Percentiles rank a stretch among this genome's conserved stretches.
These are phyloP conservation scores for Anguilla japonica DNA, from an alignment of 2,113 vertebrate species.

Conservation along the genomic window DNA sequence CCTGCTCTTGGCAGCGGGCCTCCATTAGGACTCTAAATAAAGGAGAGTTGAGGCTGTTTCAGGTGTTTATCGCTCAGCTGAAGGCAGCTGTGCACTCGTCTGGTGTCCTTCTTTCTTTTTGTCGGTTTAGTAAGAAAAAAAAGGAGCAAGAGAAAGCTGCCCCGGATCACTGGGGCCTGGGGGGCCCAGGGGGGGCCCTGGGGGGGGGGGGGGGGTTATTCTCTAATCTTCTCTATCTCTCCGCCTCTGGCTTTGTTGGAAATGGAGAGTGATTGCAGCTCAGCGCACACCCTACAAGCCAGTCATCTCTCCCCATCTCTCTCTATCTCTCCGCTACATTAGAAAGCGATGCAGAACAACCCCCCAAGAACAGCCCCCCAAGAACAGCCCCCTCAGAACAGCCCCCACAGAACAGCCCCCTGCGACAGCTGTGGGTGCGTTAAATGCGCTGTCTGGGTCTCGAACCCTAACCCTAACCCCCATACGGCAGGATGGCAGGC, in stretches of 20 bases:
- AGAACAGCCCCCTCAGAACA: no score
- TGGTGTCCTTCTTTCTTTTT: constrained; percentile 38
- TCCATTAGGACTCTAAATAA: constrained; percentile 69
- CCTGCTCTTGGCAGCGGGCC: constrained; percentile 70
- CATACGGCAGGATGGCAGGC: not conserved
- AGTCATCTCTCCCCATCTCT: no score
- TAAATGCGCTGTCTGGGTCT: not conserved
- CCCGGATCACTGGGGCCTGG: not conserved
- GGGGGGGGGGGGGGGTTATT: constrained; percentile 26
- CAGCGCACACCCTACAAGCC: not conserved
- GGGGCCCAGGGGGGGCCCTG: not conserved
- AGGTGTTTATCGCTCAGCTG: constrained; percentile 66
- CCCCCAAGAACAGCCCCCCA: no score
- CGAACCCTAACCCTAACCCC: no score
- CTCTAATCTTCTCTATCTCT: constrained; percentile 14
- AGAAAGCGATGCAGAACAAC: not conserved
- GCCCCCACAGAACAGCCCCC: no score
- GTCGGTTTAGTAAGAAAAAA: constrained; percentile 12
- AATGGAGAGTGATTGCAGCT: not conserved
- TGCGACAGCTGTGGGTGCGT: not conserved
- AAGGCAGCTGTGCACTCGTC: constrained; percentile 47
- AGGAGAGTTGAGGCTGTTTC: constrained; percentile 60
- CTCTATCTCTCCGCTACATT: not conserved
- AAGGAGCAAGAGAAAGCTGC: not conserved
- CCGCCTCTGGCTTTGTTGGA: constrained; percentile 14